Base-by-base conservation (phyloP, 2,888 invertebrate species). In the Drosophila testacea region DNA sequence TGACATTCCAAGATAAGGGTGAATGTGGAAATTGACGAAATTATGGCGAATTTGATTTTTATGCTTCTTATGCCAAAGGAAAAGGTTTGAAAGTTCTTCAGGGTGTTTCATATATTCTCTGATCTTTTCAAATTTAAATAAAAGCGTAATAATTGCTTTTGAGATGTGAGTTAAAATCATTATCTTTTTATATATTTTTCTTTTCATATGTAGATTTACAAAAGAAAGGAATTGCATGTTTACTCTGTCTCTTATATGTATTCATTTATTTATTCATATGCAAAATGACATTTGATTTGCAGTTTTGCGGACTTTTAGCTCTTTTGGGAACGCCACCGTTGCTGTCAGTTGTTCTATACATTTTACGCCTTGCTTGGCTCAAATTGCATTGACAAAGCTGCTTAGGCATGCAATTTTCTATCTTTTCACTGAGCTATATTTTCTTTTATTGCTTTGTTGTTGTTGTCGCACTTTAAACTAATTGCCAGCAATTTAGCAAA, bases 401-500 rank as follows among this genome's bases (percentile, higher is more conserved):
- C 83, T 81, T 77, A 77, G 79, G 77, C 73, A 57, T 56, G 81
- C 85, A 79, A 72, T 82, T 84, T 79, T 73, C 44, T 69, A 55
- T 67, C 57, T 61, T 32, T 50, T 27, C 22, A 9, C 34, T 0
- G 34, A 56, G 44, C 13, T 39, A 16, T 4, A 11, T 32, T 28
- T 66, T 28, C 39, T 30, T 28, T 4, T 39, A 13, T 9, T 44
- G 41, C 44, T 57, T 27, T 55, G 6, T 22, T 71, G 67, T 67
- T 68, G 70, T 65, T 70, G 76, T 74, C 69, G 82, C 79, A 85
- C 76, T 85, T 83, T 79, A 69, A 81, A 83, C 84, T 84, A 86
- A 83, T 84, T 84, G 84, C 86, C 71, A 75, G 81, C 86, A 82
- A 86, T 86, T 85, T 86, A 86, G 86, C 81, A 67, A 82, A 72